Evolutionary conservation across 35 echinoderm and acorn worm genomes (phyloP).

Genomic region (Heliocidaris erythrogramma): DNA sequence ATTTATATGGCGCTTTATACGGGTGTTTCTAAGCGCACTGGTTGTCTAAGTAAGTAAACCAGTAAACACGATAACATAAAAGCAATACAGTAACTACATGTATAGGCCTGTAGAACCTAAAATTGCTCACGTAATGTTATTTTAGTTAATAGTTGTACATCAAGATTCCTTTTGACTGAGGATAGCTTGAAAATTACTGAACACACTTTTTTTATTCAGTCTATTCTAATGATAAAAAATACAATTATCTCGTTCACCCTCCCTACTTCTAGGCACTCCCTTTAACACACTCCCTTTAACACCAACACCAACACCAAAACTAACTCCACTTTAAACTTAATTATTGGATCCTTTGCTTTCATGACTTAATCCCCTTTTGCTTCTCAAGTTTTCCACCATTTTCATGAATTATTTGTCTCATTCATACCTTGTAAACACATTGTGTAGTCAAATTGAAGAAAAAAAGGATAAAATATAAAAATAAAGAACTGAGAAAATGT

Average conservation of each 20-base stretch:
- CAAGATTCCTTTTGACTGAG: neutral
- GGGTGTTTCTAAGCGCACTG: too few species aligned
- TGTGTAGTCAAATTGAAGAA: neutral
- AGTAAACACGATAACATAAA: too few species aligned
- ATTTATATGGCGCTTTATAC: too few species aligned
- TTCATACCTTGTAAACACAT: constrained; percentile 5
- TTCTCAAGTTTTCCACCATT: constrained; percentile 11
- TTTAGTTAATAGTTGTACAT: too few species aligned
- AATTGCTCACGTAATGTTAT: too few species aligned
- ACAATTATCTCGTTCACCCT: neutral
- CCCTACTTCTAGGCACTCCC: neutral
- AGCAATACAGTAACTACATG: too few species aligned
- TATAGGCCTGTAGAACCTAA: too few species aligned
- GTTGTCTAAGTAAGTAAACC: too few species aligned
- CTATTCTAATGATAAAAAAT: neutral
- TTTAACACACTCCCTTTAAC: too few species aligned
- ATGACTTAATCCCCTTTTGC: neutral
- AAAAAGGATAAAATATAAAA: neutral
- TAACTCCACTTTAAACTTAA: neutral
- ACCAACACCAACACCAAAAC: neutral
- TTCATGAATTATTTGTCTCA: constrained; percentile 4
- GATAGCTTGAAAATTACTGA: neutral
- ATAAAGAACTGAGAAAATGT: constrained; percentile 8
- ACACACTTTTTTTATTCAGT: neutral
- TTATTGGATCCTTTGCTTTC: neutral